phyloP scores from a whole-genome alignment of 2,113 vertebrate genomes.

The Bubo blakistoni region DNA sequence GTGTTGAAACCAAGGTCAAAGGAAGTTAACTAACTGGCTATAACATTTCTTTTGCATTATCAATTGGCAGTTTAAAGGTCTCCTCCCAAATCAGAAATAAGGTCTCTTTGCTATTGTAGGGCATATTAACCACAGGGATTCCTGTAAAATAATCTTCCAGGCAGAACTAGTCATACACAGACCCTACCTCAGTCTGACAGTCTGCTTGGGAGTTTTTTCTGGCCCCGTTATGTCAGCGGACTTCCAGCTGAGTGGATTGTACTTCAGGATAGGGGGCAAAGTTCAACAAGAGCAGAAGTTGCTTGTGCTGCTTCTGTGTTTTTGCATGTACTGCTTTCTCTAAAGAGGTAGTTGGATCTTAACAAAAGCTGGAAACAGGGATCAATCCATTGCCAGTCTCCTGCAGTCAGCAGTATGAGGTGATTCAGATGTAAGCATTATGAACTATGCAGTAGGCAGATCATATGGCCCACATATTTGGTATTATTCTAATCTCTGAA shows the following conservation, averaged over 20 bases:
- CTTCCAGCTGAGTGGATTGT: not conserved
- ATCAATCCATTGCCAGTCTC: not conserved
- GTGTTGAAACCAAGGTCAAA: not conserved
- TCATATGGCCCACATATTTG: not conserved
- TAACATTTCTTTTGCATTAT: not conserved
- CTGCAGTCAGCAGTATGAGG: accelerated
- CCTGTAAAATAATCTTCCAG: not conserved
- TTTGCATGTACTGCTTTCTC: not conserved
- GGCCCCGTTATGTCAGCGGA: accelerated
- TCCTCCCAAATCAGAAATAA: not conserved
- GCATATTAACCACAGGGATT: not conserved
- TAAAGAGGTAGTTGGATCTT: not conserved
- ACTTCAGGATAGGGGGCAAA: not conserved
- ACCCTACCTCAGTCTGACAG: not conserved
- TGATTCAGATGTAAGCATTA: not conserved
- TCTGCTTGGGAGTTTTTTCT: not conserved
- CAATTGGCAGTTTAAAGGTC: not conserved
- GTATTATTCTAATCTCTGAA: not conserved
- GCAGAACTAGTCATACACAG: not conserved
- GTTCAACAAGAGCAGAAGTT: not conserved
- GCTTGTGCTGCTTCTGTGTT: not conserved
- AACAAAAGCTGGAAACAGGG: not conserved
- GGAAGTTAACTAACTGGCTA: not conserved
- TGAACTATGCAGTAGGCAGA: not conserved
- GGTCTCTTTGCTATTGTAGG: not conserved